phyloP scores from a whole-genome alignment of 2,888 invertebrate species.

The Hydropsyche betteni region DNA sequence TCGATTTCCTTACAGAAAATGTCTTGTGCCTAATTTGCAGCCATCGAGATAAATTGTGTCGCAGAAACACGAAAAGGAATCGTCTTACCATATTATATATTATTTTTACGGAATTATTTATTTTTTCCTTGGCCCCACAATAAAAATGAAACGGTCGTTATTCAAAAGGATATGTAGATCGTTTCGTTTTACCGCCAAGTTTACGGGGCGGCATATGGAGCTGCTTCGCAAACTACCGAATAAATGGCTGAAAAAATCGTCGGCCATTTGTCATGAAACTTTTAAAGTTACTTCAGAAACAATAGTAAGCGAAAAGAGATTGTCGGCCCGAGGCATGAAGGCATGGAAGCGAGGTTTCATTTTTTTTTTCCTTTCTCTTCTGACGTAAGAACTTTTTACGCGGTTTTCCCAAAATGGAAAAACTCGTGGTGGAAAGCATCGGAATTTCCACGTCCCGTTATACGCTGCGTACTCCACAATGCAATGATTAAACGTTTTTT shows the following conservation, averaged over 20 bases:
- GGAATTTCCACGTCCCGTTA: too few species aligned
- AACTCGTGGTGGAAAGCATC: not conserved
- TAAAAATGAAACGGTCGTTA: too few species aligned
- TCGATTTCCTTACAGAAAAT: too few species aligned
- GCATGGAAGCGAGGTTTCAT: too few species aligned
- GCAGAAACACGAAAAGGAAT: too few species aligned
- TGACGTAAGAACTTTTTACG: slow-evolving; percentile 15
- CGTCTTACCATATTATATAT: too few species aligned
- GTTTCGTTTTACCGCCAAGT: slow-evolving; percentile 25
- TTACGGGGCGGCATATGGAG: slow-evolving; percentile 24
- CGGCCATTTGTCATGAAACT: slow-evolving; percentile 39
- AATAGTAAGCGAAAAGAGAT: slow-evolving; percentile 38
- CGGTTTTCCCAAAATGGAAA: slow-evolving; percentile 1
- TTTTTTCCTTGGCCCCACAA: too few species aligned
- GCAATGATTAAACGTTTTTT: too few species aligned
- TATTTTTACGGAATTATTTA: too few species aligned
- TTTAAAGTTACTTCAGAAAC: slow-evolving; percentile 34
- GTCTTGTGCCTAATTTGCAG: too few species aligned
- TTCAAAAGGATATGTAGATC: slow-evolving; percentile 23
- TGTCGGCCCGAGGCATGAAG: slow-evolving; percentile 3
- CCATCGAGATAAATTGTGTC: too few species aligned
- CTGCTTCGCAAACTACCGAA: slow-evolving; percentile 33
- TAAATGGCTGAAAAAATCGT: slow-evolving; percentile 39
- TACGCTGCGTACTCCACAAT: too few species aligned
- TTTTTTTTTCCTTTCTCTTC: not conserved